Percentiles rank a stretch among this genome's conserved stretches.
Evolutionary conservation across 2,888 invertebrate genomes (phyloP).

Genomic region (Halictus ligatus): DNA sequence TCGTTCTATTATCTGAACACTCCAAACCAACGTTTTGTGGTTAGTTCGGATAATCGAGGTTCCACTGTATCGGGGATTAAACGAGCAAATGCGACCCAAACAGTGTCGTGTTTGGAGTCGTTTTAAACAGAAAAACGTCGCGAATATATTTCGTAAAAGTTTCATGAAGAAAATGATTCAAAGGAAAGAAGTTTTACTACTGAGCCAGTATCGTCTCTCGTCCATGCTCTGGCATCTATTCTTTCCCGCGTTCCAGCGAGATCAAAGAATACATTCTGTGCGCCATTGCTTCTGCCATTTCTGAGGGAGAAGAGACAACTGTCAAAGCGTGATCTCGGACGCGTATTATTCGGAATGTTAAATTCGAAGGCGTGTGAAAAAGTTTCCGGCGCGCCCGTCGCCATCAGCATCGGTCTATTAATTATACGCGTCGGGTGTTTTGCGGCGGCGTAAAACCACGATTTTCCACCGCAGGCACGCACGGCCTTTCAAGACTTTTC

Average conservation of each 20-base stretch:
- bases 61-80: no score
- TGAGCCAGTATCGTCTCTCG: no score
- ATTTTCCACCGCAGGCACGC: background rate
- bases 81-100: background rate
- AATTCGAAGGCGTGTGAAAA: background rate
- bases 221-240: background rate
- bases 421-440: constrained; percentile 4
- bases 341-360: background rate
- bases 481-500: constrained; percentile 25
- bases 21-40: no score
- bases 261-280: background rate
- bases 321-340: background rate
- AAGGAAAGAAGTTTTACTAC: background rate
- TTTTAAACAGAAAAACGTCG: background rate
- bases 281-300: background rate
- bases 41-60: no score
- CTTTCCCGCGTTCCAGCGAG: background rate
- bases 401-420: background rate
- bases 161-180: background rate
- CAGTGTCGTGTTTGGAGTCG: background rate
- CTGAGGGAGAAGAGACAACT: background rate
- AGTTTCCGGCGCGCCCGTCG: background rate
- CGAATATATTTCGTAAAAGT: background rate
- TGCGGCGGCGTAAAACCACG: background rate
- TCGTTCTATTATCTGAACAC: no score